A percentile compares a stretch with the other conserved stretches of the same genome.
phyloP scores from a whole-genome alignment of 2,888 invertebrate species.

The Chymomyza caudatula region DNA sequence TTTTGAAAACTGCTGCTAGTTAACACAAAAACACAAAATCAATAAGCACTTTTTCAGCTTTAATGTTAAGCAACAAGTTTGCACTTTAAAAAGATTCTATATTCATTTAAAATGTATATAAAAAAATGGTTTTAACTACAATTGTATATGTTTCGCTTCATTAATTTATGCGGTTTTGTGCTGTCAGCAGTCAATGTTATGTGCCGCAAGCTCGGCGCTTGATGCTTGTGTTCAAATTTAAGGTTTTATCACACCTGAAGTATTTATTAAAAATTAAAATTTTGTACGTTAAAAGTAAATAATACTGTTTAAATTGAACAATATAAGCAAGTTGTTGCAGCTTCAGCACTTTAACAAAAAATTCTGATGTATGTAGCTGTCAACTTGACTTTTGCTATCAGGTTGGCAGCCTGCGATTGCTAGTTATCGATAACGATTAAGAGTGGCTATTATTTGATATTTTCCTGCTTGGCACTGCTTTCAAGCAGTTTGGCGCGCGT shows the following conservation, averaged over 20 bases:
- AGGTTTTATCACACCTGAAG: not conserved
- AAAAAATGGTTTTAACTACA: too few relatives aligned
- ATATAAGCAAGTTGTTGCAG: not conserved
- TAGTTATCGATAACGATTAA: not conserved
- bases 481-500: not conserved
- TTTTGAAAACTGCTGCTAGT: not conserved
- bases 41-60: not conserved
- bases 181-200: not conserved
- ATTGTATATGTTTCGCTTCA: not conserved
- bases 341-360: not conserved
- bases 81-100: not conserved
- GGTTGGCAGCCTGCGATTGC: not conserved
- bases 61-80: not conserved
- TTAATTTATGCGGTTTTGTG: not conserved
- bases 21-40: not conserved
- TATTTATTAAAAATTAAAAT: not conserved
- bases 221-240: not conserved
- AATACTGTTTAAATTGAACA: not conserved
- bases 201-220: not conserved
- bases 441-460: not conserved
- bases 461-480: not conserved
- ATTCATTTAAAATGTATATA: not conserved
- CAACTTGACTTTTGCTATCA: not conserved
- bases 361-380: not conserved
- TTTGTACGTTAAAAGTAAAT: not conserved